Evolutionary conservation across 1,140 invertebrate genomes (phyloP), one percentile per base, ranked within the genome.

Genomic region (Phocides pigmalion): DNA sequence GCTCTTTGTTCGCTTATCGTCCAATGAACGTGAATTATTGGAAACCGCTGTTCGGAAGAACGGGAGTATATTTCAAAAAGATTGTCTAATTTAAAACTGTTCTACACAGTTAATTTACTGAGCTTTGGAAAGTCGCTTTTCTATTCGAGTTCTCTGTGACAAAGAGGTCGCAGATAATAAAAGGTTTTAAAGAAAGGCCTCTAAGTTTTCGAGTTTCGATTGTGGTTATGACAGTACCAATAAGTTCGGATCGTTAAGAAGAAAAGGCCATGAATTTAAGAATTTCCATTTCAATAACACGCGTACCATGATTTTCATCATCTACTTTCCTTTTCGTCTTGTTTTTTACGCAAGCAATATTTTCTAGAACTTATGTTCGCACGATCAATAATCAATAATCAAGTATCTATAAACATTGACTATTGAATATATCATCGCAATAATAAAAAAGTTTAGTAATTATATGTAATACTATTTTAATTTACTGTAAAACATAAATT

Each of bases 11-110:
- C 58, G 16, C 58, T 61, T 61, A 61, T 61, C 44, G 17, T 37
- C 28, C 28, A 41, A 82, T 81, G 72, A 81, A 79, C 46, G 72
- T 77, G 76, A 82, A 65, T 79, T 82, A 82, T 82, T 66, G 68
- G 51, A 61, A 62, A 70, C 44, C 56, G 64, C 68, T 66, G 75
- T 51, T 74, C 69, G 42, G 66, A 8, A 28, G 63, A 72, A 49
- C 22, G 41, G 32, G 42, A 49, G 37, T 68, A 70, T 77, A 77
- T 81, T 70, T 81, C 74, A 81, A 76, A 81, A 74, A 76, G 76
- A 79, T 81, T 77, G 74, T 82, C 74, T 81, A 75, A 82, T 81
- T 75, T 81, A 71, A 79, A 82, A 82, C 59, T 70, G 61, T 71
- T 69, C 61, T 49, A 35, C 70, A 62, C 65, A 69, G 64, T 54